Conservation (phyloP, 2,113 vertebrate species). For the Myocastor coypus region DNA sequence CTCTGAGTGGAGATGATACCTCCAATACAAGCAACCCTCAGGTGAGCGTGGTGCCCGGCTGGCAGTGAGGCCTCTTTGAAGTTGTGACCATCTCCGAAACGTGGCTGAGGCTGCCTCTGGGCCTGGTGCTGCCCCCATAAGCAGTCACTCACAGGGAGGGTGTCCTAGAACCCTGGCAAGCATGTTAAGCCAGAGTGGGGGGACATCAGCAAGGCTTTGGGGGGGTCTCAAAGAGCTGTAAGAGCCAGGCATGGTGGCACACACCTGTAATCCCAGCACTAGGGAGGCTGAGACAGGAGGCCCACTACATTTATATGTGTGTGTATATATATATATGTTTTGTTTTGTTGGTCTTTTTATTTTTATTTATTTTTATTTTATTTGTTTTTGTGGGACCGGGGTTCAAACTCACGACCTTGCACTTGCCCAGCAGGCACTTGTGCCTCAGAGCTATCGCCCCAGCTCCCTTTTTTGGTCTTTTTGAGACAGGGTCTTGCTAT, state of each 20-base stretch:
- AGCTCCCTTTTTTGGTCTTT: too few relatives aligned
- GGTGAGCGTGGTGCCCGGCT: conserved; percentile 84
- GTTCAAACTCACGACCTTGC: too few relatives aligned
- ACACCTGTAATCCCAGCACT: neutral
- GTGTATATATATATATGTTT: too few relatives aligned
- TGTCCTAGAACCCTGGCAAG: neutral
- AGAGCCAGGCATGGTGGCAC: neutral
- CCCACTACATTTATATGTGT: too few relatives aligned
- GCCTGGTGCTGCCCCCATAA: neutral
- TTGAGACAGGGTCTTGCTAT: too few relatives aligned
- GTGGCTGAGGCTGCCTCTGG: rapidly evolving
- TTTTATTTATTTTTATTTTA: too few relatives aligned
- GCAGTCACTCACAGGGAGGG: neutral
- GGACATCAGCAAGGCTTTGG: neutral
- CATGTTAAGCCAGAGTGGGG: neutral
- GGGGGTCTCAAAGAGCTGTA: neutral
- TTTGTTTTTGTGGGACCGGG: too few relatives aligned
- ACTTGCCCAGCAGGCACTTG: too few relatives aligned
- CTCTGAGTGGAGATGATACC: conserved; percentile 86
- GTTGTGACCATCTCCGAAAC: neutral
- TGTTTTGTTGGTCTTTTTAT: too few relatives aligned
- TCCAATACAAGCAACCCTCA: conserved; percentile 97
- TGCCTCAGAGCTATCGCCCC: too few relatives aligned
- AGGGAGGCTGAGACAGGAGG: neutral
- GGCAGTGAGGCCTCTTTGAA: neutral